These are phyloP conservation scores for Lomographa bimaculata DNA, from an alignment of 2,888 invertebrate genomes.

Conservation along the genomic window DNA sequence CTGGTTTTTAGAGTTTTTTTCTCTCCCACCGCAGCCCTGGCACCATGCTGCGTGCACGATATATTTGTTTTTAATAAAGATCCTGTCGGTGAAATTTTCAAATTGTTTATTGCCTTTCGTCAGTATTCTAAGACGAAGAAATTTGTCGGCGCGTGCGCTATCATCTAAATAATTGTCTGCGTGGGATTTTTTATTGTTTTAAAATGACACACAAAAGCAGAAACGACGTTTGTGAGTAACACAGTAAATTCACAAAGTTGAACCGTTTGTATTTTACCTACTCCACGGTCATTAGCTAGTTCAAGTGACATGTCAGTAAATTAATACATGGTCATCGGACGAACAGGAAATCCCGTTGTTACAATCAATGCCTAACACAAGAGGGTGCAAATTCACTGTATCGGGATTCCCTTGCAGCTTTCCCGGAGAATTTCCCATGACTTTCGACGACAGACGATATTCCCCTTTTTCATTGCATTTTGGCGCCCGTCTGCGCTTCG, in stretches of 20 bases:
- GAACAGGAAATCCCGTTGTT: constrained; percentile 62
- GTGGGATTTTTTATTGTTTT: too few relatives aligned
- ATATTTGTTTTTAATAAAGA: constrained; percentile 76
- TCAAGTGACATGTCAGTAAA: constrained; percentile 28
- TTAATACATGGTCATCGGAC: constrained; percentile 31
- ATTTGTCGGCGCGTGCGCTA: background rate
- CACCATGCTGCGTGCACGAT: constrained; percentile 51
- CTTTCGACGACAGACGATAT: constrained; percentile 41
- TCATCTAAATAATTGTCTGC: too few relatives aligned
- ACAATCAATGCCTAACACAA: constrained; percentile 50
- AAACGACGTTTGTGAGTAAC: too few relatives aligned
- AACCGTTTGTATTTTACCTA: constrained; percentile 4
- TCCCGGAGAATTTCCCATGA: constrained; percentile 74
- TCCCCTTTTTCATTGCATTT: constrained; percentile 53
- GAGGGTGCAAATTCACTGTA: constrained; percentile 55
- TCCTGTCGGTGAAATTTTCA: constrained; percentile 51
- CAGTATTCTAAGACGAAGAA: background rate
- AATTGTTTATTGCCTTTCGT: constrained; percentile 34
- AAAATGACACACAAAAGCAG: too few relatives aligned
- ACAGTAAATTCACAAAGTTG: too few relatives aligned
- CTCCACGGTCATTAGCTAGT: constrained; percentile 22
- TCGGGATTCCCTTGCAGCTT: constrained; percentile 67
- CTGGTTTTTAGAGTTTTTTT: constrained; percentile 49
- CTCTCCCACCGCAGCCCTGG: constrained; percentile 45
- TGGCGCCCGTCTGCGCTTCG: constrained; percentile 56